Conservation (phyloP, 2,113 vertebrate genomes). For the Chloropsis cyanopogon region DNA sequence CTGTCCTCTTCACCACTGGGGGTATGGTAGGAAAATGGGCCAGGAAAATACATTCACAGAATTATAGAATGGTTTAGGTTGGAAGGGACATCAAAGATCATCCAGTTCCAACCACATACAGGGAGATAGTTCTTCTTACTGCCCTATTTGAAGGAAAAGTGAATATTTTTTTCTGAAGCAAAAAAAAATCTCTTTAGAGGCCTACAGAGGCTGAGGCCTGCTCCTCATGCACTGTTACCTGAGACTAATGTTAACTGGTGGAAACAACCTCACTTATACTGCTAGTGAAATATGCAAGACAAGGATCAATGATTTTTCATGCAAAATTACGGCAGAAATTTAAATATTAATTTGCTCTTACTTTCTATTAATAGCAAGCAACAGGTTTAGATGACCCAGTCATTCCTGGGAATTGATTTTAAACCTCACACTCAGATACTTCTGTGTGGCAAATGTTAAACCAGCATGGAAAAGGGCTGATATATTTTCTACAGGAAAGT, state of each 20-base stretch:
- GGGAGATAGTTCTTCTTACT: neutral
- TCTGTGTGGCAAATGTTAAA: neutral
- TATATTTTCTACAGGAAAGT: neutral
- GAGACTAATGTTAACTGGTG: neutral
- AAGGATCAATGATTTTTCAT: neutral
- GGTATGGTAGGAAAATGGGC: fast-evolving
- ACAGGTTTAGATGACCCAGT: neutral
- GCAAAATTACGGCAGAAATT: neutral
- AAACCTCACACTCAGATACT: neutral
- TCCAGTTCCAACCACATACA: neutral
- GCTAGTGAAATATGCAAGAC: neutral
- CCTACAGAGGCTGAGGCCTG: neutral
- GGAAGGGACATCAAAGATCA: neutral
- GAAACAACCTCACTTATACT: neutral
- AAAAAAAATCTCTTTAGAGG: neutral
- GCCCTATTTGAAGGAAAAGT: neutral
- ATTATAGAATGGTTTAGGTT: neutral
- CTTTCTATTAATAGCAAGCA: neutral
- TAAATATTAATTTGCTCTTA: neutral
- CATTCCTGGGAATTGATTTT: neutral
- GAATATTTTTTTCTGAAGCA: neutral
- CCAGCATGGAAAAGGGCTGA: neutral
- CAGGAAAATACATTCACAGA: neutral
- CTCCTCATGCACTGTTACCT: neutral
- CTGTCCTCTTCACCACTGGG: neutral